Evolutionary conservation across 2,797 vertebrate species (phyloP), one percentile per base, ranked within the genome.

Genomic region (Lepus townsendii): DNA sequence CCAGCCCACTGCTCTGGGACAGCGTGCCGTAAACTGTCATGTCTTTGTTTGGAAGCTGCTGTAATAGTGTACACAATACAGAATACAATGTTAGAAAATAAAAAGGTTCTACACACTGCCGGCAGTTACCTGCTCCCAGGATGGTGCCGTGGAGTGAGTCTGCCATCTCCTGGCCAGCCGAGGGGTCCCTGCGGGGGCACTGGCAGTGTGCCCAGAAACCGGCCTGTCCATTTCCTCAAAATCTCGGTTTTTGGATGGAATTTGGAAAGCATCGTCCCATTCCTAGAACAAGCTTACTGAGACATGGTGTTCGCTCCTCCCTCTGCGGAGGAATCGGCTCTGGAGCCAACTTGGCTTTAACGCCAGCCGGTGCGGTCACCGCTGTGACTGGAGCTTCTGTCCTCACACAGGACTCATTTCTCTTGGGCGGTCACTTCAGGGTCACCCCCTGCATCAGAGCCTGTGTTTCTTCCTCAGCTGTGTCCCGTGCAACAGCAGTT

Each of bases 221-320:
- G n/a, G 47, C 35, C 54, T 77, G 26, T 50, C 52, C 2, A 32
- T 35, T 38, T 77, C 35, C 82, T n/a, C 47, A 71, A 50, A 71
- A 42, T 22, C 6, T 32, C 71, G n/a, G 32, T 17, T 72, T 77
- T 83, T 76, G 65, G 35, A 71, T 86, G 32, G 20, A 76, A 71
- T 85, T 65, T 85, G 88, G 19, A 92, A 65, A 90, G 62, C 76
- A 30, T 63, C 65, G 32, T 75, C 35, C 77, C 52, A 26, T 32
- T 19, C 9, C 16, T 69, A 30, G 69, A 30, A 65, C 19, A 80
- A 35, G n/a, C n/a, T 85, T 94, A 62, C 1, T 78, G 77, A 90
- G 54, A 89, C 72, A 90, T 8, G 57, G 26, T 17, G 54, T 57
- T 82, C 8, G 17, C 50, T 80, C 60, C 57, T 73, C 47, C 83